A percentile compares a stretch with the other conserved stretches of the same genome.
phyloP scores from a whole-genome alignment of 2,888 invertebrate genomes.

The Tryphoninae sp. region DNA sequence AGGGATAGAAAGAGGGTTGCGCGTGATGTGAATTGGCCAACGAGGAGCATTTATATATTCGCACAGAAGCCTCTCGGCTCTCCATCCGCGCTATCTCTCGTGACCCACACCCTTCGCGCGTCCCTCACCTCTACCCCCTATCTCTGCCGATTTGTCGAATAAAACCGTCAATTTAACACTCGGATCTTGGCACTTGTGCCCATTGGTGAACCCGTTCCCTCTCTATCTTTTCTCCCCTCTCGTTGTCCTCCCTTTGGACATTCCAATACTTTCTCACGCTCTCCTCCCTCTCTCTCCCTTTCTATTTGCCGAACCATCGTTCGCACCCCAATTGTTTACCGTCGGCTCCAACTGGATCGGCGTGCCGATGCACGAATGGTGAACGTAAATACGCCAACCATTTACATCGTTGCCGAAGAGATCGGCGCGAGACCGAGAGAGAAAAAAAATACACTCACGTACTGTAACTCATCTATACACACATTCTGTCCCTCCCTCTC shows the following conservation, averaged over 20 bases:
- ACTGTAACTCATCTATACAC: background rate
- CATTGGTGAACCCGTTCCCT: conserved; percentile 43
- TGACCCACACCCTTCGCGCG: conserved; percentile 26
- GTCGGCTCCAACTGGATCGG: conserved; percentile 57
- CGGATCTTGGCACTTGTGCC: conserved; percentile 62
- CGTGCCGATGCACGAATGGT: conserved; percentile 59
- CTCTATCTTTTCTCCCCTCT: background rate
- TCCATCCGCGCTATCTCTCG: conserved; percentile 41
- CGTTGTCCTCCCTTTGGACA: background rate
- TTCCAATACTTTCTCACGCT: conserved; percentile 36
- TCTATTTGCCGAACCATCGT: conserved; percentile 58
- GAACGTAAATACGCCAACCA: conserved; percentile 59
- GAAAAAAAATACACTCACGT: conserved; percentile 35
- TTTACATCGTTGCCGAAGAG: conserved; percentile 55
- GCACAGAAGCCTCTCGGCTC: conserved; percentile 42
- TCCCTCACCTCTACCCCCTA: conserved; percentile 26
- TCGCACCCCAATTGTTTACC: conserved; percentile 64
- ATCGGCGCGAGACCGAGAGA: conserved; percentile 23
- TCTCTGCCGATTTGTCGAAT: conserved; percentile 61
- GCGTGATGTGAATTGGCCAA: conserved; percentile 38
- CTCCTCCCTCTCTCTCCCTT: conserved; percentile 23
- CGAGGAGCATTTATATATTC: conserved; percentile 2
- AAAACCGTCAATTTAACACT: conserved; percentile 64
- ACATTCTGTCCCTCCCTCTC: background rate
- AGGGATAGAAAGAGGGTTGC: background rate